Base-by-base conservation (phyloP, 2,888 invertebrate genomes). In the Mimumesa dahlbomi region DNA sequence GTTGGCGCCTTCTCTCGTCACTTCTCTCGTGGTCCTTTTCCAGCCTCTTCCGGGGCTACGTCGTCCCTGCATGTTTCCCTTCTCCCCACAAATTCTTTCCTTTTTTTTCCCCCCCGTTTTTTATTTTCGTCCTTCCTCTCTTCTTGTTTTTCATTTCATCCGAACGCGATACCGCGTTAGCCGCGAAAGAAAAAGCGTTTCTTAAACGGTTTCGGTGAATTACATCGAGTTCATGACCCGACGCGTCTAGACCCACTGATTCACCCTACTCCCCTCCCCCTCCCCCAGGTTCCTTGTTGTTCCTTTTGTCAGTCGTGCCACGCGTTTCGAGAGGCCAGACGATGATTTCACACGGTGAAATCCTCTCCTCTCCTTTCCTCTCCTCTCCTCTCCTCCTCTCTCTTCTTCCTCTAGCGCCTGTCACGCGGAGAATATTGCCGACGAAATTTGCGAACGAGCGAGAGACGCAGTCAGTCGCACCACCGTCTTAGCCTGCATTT, bases 171-270 rank as follows among this genome's bases (percentile, higher is more conserved):
- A 13, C 63, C n/a, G 16, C 48, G 66, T 49, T 40, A 59, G 29
- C n/a, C 63, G 65, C 53, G 54, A 58, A 59, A 65, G 45, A 67
- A 62, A 58, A 65, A 75, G 67, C 48, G 54, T 36, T 75, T 72
- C 74, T 57, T 64, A 67, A 77, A 74, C 75, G 66, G 71, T 73
- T 77, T 61, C 67, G 68, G 71, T 81, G 84, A 82, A 81, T 83
- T 78, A 81, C 84, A 75, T 73, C 76, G 82, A 72, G 84, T 84
- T 83, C 84, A 82, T 77, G 84, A 83, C 84, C 84, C 65, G 75
- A 48, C 68, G 69, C 79, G 83, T 84, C 83, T 84, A 81, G 80
- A 84, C 82, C 77, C 76, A 83, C 83, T 84, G 82, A 84, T 84
- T 84, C 84, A 84, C 83, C 70, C 77, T 57, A 57, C 68, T 25